Evolutionary conservation across 1,140 invertebrate species (phyloP).

Genomic region (Pogonus chalceus): DNA sequence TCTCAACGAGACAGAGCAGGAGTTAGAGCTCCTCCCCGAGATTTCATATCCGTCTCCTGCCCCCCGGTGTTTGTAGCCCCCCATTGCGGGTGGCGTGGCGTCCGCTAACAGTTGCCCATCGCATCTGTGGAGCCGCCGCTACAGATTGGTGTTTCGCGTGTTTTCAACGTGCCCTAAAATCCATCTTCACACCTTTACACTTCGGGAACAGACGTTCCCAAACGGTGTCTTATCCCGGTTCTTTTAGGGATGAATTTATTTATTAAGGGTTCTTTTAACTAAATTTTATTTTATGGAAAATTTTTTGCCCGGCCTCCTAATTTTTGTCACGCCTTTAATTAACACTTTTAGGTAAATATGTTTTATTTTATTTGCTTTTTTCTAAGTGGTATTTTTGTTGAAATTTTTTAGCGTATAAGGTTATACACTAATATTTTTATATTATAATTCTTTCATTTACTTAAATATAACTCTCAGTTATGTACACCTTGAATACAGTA

Average conservation of each 20-base stretch:
- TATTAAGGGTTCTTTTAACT: background rate
- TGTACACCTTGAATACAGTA: no score
- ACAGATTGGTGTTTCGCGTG: conserved; percentile 34
- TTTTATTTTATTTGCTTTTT: no score
- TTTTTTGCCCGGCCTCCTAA: conserved; percentile 1
- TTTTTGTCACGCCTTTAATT: no score
- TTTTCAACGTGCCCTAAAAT: conserved; percentile 27
- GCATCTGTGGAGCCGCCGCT: conserved; percentile 23
- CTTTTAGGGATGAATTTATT: conserved; percentile 10
- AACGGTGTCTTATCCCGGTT: background rate
- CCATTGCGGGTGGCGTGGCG: background rate
- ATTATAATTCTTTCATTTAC: no score
- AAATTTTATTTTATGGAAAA: background rate
- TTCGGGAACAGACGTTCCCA: conserved; percentile 20
- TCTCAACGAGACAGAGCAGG: conserved; percentile 7
- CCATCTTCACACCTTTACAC: conserved; percentile 27
- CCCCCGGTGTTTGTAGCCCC: background rate
- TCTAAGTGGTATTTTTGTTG: no score
- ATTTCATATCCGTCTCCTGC: conserved; percentile 10
- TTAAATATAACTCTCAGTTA: no score
- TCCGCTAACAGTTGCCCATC: conserved; percentile 3
- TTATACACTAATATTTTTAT: no score
- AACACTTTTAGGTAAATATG: no score
- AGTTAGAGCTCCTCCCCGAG: conserved; percentile 1
- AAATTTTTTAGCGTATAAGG: no score